These are phyloP conservation scores for Spicauda simplicius DNA, from an alignment of 2,888 invertebrate species.

Conservation along the genomic window DNA sequence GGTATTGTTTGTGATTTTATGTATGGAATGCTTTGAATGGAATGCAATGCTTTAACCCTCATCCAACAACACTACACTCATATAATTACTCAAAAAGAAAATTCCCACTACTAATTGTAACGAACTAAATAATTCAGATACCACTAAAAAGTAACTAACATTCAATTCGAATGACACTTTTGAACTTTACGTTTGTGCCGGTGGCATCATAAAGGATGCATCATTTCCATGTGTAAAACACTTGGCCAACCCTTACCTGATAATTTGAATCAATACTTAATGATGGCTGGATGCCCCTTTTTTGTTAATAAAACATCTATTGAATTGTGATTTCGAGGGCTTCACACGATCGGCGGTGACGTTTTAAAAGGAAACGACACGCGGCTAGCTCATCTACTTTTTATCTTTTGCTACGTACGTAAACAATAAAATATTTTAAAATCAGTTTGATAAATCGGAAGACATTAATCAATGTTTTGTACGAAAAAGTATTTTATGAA, in stretches of 20 bases:
- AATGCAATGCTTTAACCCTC: too few species aligned
- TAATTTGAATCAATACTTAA: conserved; percentile 32
- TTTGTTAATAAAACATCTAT: conserved; percentile 27
- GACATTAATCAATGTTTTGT: too few species aligned
- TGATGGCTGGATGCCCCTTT: conserved; percentile 20
- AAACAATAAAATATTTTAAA: too few species aligned
- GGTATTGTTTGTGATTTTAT: too few species aligned
- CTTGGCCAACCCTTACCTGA: conserved; percentile 30
- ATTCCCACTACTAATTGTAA: too few species aligned
- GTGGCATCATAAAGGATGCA: conserved; percentile 5
- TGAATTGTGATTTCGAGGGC: conserved; percentile 1
- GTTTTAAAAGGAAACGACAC: neutral
- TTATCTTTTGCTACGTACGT: too few species aligned
- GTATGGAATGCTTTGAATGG: too few species aligned
- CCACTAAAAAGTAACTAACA: neutral
- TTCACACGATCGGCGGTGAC: conserved; percentile 18
- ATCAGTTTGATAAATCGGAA: too few species aligned
- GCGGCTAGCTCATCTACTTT: neutral
- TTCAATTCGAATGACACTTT: neutral
- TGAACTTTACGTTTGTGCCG: neutral
- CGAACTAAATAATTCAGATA: neutral
- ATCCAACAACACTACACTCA: too few species aligned
- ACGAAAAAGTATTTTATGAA: too few species aligned
- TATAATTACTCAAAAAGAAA: too few species aligned
- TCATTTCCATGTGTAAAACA: conserved; percentile 16